Evolutionary conservation across 2,888 invertebrate genomes (phyloP), one percentile per base, ranked within the genome.

Genomic region (Drosophila nr. perissopoda): DNA sequence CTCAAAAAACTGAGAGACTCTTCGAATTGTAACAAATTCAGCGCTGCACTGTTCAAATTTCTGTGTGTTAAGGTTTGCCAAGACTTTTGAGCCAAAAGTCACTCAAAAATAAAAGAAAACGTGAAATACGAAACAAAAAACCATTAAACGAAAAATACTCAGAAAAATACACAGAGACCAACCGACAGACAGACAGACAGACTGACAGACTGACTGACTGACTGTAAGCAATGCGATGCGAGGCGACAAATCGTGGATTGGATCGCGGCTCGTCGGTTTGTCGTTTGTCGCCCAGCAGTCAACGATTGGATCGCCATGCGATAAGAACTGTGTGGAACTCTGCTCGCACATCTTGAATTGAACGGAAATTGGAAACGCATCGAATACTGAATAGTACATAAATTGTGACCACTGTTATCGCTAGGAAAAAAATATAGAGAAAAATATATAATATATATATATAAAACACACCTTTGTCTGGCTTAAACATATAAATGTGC

Each of bases 291-390:
- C 52, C 78, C 73, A 68, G 74, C 89, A 90, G 87, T 88, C 81
- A 69, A 60, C 77, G 70, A 75, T 84, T 82, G 83, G 83, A 79
- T 83, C 82, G 83, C 70, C 48, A 70, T 46, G 73, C 87, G 87
- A 88, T 88, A 88, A 88, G 88, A 89, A 74, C 80, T 80, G 33
- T 27, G 38, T 56, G 56, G 18, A 25, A 25, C 27, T 27, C 49
- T 25, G 25, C 38, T 40, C 62, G 60, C 49, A 60, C 66, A 69
- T 68, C 74, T 82, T 65, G 58, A 67, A 57, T 51, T 52, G 59
- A 67, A 68, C 64, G 64, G 60, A 53, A 72, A 71, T 71, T 60
- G 51, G 21, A 66, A 66, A 58, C 78, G 61, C 42, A 68, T 73
- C 62, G 65, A 65, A 60, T 56, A 46, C 33, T 42, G 51, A 48